Evolutionary conservation across 2,797 vertebrate species (phyloP), one percentile per base, ranked within the genome.

Genomic region (Takifugu rubripes): DNA sequence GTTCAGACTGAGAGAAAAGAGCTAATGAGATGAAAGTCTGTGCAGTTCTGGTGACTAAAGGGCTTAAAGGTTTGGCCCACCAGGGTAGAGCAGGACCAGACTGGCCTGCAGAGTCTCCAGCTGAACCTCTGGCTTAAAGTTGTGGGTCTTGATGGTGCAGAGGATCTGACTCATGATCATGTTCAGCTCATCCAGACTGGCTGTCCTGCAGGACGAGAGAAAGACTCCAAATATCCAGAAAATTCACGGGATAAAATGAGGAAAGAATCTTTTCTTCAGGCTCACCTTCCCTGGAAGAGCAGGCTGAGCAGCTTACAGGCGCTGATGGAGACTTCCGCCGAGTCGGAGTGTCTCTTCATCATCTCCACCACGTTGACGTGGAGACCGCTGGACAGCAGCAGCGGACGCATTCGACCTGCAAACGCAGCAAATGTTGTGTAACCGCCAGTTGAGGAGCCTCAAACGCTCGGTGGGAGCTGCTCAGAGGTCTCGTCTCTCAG

Each of bases 341-440:
- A 94, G 40, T 79, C 16, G 0, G 68, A 52, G 44, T 97, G 91
- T 70, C 78, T 95, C 89, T 88, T 94, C 94, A 99, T 95, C 84
- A 96, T 93, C 49, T 96, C 93, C 69, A 96, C 77, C 54, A 95
- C 77, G 73, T 99, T 99, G 58, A 97, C 91, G 47, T 98, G 95
- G 72, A 98, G 93, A 63, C 96, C 96, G 55, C 93, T 93, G 46
- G 92, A 91, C 79, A 98, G 70, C 68, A 99, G 89, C 64, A 87
- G 84, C 49, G 85, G 90, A 53, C 90, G 89, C 79, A 95, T 93
- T 78, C 83, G 86, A 79, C 86, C 97, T 99, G 70, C 7, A 81
- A 78, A 25, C 8, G 67, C 25, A 25, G 46, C 46, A 48, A 21
- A 48, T 5, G 17, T 14, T 51, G 44, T 3, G 21, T 21, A 21